These are phyloP conservation scores for Jacana jacana DNA, from an alignment of 2,113 vertebrate species.

Conservation along the genomic window DNA sequence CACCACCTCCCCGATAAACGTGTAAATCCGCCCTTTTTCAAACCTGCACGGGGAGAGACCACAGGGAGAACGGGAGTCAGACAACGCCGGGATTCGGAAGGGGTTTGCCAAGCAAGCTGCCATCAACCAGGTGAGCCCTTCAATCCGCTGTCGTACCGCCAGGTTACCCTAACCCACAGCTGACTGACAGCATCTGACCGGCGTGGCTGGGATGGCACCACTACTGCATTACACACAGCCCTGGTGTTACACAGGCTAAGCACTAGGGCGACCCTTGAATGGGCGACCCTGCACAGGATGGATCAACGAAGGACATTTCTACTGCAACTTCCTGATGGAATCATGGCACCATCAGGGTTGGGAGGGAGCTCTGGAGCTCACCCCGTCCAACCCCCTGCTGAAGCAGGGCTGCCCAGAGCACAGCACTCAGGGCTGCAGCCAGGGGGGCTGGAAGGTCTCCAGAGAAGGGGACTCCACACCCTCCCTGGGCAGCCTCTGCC, in stretches of 20 bases:
- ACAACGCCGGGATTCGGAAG: not conserved
- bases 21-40: conserved; percentile 95
- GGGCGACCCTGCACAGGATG: no score
- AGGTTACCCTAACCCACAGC: rapidly evolving
- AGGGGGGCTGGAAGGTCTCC: no score
- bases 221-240: not conserved
- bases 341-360: no score
- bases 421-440: no score
- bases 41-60: conserved; percentile 75
- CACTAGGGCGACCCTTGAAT: no score
- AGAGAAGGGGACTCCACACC: no score
- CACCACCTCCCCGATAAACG: conserved; percentile 95
- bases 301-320: not conserved
- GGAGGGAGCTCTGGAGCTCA: no score
- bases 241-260: not conserved
- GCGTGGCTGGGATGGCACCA: rapidly evolving
- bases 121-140: not conserved
- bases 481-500: no score
- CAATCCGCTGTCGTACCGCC: rapidly evolving
- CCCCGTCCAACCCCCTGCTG: no score
- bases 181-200: rapidly evolving
- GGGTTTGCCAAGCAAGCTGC: not conserved
- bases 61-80: not conserved
- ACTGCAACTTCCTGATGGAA: not conserved
- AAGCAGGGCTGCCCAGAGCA: no score